Percentiles rank a stretch among this genome's conserved stretches.
Evolutionary conservation across 1,140 invertebrate species (phyloP).

Genomic region (Drosophila mayri): DNA sequence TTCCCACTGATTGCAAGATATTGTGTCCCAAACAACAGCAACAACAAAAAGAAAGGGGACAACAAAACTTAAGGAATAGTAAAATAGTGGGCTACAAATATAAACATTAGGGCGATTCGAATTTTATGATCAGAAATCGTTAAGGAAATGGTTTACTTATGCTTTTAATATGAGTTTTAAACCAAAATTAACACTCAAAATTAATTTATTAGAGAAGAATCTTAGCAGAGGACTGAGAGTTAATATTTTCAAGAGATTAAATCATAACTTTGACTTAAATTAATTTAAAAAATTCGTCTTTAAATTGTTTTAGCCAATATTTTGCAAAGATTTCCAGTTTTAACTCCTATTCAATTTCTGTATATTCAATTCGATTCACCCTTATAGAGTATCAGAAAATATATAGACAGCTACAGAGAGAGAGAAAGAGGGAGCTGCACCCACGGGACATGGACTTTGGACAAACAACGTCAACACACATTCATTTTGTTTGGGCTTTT

Average conservation of each 20-base stretch:
- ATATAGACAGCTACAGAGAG: slow-evolving; percentile 1
- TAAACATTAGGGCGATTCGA: slow-evolving; percentile 18
- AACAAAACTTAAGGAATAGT: slow-evolving; percentile 51
- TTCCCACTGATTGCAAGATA: slow-evolving; percentile 80
- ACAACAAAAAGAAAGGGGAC: slow-evolving; percentile 38
- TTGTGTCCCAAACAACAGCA: slow-evolving; percentile 63
- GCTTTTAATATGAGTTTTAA: not conserved
- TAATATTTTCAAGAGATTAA: too few species aligned
- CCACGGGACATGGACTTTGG: slow-evolving; percentile 21
- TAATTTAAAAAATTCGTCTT: not conserved
- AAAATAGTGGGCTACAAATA: slow-evolving; percentile 16
- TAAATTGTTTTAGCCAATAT: not conserved
- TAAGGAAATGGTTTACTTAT: not conserved
- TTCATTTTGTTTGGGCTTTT: slow-evolving; percentile 19
- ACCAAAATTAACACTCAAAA: not conserved
- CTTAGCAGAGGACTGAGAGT: not conserved
- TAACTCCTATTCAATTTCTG: not conserved
- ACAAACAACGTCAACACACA: slow-evolving; percentile 48
- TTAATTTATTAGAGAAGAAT: not conserved
- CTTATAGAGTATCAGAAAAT: not conserved
- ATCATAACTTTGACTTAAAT: not conserved
- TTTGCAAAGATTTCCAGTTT: not conserved
- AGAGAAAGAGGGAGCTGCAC: slow-evolving; percentile 18
- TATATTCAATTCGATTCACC: not conserved
- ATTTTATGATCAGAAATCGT: not conserved